phyloP scores from a whole-genome alignment of 2,113 vertebrate genomes.

The Tachysurus vachellii region DNA sequence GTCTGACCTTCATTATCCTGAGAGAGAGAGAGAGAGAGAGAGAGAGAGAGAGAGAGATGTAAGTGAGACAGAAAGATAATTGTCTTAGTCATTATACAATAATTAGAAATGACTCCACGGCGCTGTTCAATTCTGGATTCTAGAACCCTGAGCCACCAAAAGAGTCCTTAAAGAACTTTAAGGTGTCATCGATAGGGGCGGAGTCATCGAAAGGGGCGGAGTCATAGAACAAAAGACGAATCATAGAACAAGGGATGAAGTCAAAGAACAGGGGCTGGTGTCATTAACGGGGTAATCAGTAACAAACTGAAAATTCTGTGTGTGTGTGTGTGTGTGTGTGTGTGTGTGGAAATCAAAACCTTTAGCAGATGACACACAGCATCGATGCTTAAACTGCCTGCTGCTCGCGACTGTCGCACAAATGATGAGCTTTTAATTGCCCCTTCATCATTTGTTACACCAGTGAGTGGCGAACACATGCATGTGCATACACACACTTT shows the following conservation, averaged over 20 bases:
- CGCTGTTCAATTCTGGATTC: neutral
- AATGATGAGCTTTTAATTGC: slow-evolving; percentile 67
- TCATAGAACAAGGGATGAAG: neutral
- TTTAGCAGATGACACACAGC: slow-evolving; percentile 59
- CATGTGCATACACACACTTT: slow-evolving; percentile 5
- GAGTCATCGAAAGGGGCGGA: neutral
- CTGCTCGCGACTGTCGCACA: slow-evolving; percentile 10
- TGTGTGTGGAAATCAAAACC: slow-evolving; percentile 56
- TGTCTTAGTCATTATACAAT: neutral
- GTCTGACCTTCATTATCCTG: slow-evolving; percentile 98
- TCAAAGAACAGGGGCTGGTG: neutral
- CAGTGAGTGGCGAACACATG: slow-evolving; percentile 29
- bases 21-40: slow-evolving; percentile 64
- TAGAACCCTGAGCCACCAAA: neutral
- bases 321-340: slow-evolving; percentile 34
- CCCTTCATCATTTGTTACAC: slow-evolving; percentile 45
- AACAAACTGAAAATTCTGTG: neutral
- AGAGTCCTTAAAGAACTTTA: neutral
- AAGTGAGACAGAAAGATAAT: slow-evolving; percentile 44
- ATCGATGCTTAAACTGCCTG: slow-evolving; percentile 50
- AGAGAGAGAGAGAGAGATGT: slow-evolving; percentile 58
- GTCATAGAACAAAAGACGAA: neutral
- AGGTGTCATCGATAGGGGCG: neutral
- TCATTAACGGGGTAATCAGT: too few species aligned
- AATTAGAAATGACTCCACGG: neutral